Percentiles rank a stretch among this genome's conserved stretches.
Evolutionary conservation across 2,888 invertebrate genomes (phyloP).

Genomic region (Temnothorax unifasciatus): DNA sequence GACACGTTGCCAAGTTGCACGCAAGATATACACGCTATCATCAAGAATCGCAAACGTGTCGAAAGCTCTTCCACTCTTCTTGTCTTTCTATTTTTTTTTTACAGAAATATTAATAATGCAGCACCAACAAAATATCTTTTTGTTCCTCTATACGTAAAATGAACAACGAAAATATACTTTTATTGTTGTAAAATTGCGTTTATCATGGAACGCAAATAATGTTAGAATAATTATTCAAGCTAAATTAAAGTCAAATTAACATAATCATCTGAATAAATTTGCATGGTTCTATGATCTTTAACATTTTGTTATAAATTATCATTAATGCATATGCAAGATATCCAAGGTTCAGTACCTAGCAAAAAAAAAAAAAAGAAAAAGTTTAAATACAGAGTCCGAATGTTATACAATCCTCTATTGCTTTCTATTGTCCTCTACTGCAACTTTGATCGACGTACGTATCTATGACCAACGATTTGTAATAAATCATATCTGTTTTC

Average conservation of each 20-base stretch:
- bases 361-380: neutral
- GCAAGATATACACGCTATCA: conserved; percentile 8
- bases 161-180: neutral
- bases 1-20: conserved; percentile 42
- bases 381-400: neutral
- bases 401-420: neutral
- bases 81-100: neutral
- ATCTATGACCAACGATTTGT: neutral
- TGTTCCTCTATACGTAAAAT: neutral
- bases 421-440: neutral
- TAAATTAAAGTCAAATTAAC: conserved; percentile 24
- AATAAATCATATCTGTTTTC: neutral
- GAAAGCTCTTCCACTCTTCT: neutral
- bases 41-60: conserved; percentile 15
- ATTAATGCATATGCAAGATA: conserved; percentile 8
- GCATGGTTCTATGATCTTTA: neutral
- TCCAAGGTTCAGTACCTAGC: neutral
- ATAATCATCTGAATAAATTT: conserved; percentile 28
- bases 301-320: conserved; percentile 33
- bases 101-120: neutral
- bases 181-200: neutral
- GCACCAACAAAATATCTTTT: neutral
- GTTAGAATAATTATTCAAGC: conserved; percentile 10
- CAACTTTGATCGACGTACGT: neutral
- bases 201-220: neutral